Evolutionary conservation across 2,797 vertebrate species (phyloP), one percentile per base, ranked within the genome.

Genomic region (Meda fulgida): DNA sequence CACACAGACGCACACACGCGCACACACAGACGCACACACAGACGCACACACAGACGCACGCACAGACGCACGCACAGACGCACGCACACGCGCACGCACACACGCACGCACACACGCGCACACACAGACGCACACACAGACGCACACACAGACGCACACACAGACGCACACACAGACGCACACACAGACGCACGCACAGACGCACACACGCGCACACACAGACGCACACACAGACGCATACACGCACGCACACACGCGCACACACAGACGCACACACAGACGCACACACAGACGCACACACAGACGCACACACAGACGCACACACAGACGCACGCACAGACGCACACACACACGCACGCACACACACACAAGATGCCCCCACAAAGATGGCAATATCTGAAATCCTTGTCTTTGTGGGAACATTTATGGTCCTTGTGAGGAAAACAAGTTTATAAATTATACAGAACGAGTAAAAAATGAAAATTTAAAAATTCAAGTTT

Each of bases 201-300:
- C 78, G 31, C 43, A 48, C 21, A 16, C 8, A 23, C 66, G 40
- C 67, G 51, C 40, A 63, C 26, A 63, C 26, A 46, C n/a, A n/a
- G n/a, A n/a, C 19, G 67, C 87, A 76, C 29, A 85, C 13, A 38
- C 73, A n/a, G n/a, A n/a, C n/a, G n/a, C n/a, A n/a, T n/a, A 16
- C 8, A 18, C 78, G 31, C 43, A 48, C 21, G 13, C 8, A 23
- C 66, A 53, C 67, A 65, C 40, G n/a, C 19, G 67, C 87, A 76
- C 29, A 85, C 13, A 38, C 73, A 16, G 6, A 18, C 78, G 31
- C 43, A 48, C 21, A 16, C 8, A 23, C 66, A 53, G n/a, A n/a
- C n/a, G n/a, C 67, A 65, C 40, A 63, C 26, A 63, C 26, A 46
- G n/a, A 55, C 19, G 67, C 87, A 76, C 29, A 85, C 13, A 38